Conservation (phyloP, 2,113 vertebrate genomes). For the Chloropsis cyanopogon region DNA sequence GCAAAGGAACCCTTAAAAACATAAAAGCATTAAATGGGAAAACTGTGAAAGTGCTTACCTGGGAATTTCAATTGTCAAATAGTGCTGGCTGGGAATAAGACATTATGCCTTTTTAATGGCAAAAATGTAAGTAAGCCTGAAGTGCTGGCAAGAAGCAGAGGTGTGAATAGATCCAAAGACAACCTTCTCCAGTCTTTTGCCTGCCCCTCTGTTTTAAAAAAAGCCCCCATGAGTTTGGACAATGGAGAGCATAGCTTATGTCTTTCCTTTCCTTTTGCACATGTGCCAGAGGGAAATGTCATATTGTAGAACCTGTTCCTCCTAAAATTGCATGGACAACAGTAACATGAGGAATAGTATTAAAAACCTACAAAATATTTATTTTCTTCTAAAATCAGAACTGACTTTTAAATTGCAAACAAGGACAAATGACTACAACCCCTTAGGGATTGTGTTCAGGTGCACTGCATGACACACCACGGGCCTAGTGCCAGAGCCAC, state of each 20-base stretch:
- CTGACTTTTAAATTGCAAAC: neutral
- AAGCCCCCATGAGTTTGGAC: neutral
- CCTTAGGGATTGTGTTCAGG: neutral
- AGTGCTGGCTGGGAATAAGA: neutral
- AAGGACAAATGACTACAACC: neutral
- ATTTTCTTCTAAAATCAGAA: neutral
- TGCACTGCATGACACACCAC: rapidly evolving
- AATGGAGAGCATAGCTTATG: neutral
- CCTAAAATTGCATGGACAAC: neutral
- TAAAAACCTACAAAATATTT: neutral
- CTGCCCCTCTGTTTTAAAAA: neutral
- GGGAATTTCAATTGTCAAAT: neutral
- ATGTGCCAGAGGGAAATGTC: neutral
- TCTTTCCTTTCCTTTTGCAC: neutral
- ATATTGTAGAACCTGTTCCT: neutral
- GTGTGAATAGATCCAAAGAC: neutral
- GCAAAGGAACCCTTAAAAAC: neutral
- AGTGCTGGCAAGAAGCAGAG: neutral
- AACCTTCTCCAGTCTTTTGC: neutral
- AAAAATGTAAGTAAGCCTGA: neutral
- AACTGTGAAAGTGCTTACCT: neutral
- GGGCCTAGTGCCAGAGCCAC: rapidly evolving
- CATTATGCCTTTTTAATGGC: neutral
- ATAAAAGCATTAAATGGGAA: neutral
- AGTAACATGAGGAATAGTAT: neutral